These are phyloP conservation scores for Petrocephalus schoutedeni DNA, from an alignment of 2,797 vertebrate species.

Conservation along the genomic window DNA sequence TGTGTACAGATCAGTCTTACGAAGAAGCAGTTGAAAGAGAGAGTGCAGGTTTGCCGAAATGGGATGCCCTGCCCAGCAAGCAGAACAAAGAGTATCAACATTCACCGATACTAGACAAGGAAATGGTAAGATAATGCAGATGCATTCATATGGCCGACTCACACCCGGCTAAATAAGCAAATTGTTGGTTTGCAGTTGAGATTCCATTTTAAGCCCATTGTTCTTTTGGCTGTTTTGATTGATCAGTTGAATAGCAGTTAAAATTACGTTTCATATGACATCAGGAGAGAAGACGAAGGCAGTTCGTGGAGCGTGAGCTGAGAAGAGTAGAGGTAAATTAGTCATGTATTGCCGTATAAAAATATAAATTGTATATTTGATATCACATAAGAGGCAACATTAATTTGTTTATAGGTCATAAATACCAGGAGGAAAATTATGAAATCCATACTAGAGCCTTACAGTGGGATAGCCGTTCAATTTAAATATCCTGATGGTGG, in stretches of 20 bases:
- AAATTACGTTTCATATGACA: background rate
- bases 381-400: background rate
- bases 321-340: background rate
- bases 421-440: background rate
- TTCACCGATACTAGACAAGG: background rate
- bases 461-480: background rate
- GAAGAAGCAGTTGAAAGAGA: background rate
- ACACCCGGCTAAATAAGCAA: background rate
- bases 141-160: background rate
- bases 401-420: background rate
- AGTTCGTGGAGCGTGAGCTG: background rate
- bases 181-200: background rate
- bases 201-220: background rate
- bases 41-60: background rate
- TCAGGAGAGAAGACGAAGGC: background rate
- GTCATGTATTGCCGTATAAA: background rate
- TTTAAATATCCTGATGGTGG: background rate
- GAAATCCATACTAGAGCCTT: background rate
- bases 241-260: background rate
- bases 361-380: background rate
- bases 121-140: background rate
- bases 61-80: background rate
- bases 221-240: background rate
- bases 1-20: background rate
- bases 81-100: background rate